Percentiles rank a stretch among this genome's conserved stretches.
Conservation (phyloP, 2,888 invertebrate species). For the Aphidius colemani region DNA sequence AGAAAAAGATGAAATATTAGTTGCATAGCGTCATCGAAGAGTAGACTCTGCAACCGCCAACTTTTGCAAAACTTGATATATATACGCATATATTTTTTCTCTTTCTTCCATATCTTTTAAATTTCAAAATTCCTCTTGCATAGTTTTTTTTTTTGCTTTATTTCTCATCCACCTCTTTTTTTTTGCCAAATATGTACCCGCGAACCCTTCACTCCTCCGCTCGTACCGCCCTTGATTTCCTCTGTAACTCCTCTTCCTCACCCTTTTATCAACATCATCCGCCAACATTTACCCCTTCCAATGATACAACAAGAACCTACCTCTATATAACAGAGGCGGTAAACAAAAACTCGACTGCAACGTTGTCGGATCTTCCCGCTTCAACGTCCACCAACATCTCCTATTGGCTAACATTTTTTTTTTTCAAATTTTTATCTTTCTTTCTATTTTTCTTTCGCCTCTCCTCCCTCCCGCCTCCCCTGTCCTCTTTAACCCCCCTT, state of each 20-base stretch:
- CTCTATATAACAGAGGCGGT: conserved; percentile 40
- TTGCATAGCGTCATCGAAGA: conserved; percentile 26
- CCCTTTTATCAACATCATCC: conserved; percentile 11
- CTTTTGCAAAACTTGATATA: conserved; percentile 24
- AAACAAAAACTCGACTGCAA: conserved; percentile 57
- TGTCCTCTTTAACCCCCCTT: not conserved
- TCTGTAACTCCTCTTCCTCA: conserved; percentile 8
- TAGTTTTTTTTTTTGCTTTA: conserved; percentile 21
- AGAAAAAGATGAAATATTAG: conserved; percentile 10
- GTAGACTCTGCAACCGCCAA: conserved; percentile 24
- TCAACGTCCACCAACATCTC: conserved; percentile 38
- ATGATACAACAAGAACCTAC: not conserved
- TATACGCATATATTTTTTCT: too few relatives aligned
- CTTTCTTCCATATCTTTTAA: too few relatives aligned
- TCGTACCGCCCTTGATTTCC: conserved; percentile 10
- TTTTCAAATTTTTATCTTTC: conserved; percentile 42
- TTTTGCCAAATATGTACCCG: conserved; percentile 29
- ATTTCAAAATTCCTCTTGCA: not conserved
- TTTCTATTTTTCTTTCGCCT: conserved; percentile 27
- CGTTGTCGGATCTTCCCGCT: conserved; percentile 58
- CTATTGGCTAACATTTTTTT: conserved; percentile 53
- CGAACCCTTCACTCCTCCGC: conserved; percentile 21
- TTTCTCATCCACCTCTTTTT: conserved; percentile 36
- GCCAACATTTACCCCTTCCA: conserved; percentile 14
- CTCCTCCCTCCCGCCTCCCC: conserved; percentile 5